Base-by-base conservation (phyloP, 2,888 invertebrate genomes). In the Chouioia cunea region DNA sequence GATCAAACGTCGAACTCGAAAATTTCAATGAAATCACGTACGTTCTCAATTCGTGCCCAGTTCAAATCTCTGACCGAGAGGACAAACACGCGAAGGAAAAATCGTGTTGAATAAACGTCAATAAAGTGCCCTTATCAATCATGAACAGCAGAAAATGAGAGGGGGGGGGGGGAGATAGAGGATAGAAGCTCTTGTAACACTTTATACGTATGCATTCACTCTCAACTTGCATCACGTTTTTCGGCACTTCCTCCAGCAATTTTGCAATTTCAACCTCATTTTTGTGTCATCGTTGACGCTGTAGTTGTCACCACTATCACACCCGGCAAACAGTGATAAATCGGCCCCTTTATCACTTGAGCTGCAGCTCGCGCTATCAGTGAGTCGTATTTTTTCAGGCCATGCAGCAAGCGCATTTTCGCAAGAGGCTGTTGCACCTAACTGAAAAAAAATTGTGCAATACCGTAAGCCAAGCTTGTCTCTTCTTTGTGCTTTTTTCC, bases 231-330 rank as follows among this genome's bases (percentile, higher is more conserved):
- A 14, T n/a, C 22, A 52, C 70, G 64, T 10, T 20, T 58, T 57
- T 63, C 22, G 53, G 58, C 36, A 16, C 4, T 43, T 43, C 27
- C 15, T 46, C 47, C 16, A 18, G 54, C 72, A 74, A 75, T 83
- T 84, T 83, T 83, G 83, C 82, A 84, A 84, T 83, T 84, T 81
- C 81, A 81, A 83, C 84, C 83, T 83, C 83, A 83, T 84, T 85
- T 85, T 83, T 80, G 78, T 58, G 78, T 77, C 81, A 78, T 3
- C 27, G 4, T 27, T 6, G 27, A 4, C 27, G 27, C 6, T 6
- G 27, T 27, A 27, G 27, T 27, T 27, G 27, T 27, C 27, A 27
- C 79, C 80, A 81, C 79, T 84, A 83, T 83, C 84, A 78, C 77
- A 66, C 64, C 77, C 78, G 71, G 78, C 80, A 83, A 84, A 84